Conservation (phyloP, 2,797 vertebrate genomes). For the Alauda arvensis region DNA sequence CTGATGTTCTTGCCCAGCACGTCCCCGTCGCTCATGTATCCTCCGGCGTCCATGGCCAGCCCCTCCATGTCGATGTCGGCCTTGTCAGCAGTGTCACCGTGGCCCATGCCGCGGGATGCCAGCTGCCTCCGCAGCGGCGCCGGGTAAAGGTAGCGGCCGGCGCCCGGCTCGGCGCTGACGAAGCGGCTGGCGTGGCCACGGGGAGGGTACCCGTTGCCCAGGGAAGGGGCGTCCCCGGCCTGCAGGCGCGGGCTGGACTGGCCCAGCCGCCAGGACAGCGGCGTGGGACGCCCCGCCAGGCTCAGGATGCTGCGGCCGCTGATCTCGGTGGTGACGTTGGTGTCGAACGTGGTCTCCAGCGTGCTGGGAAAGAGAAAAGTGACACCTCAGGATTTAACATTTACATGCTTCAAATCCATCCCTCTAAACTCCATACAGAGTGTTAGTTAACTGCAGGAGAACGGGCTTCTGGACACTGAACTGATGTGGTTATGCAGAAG, state of each 20-base stretch:
- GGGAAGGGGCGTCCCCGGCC: slow-evolving; percentile 82
- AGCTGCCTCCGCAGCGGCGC: slow-evolving; percentile 86
- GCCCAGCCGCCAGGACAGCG: slow-evolving; percentile 82
- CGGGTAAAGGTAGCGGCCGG: slow-evolving; percentile 84
- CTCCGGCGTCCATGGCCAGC: slow-evolving; percentile 84
- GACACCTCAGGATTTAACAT: not conserved
- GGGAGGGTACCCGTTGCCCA: slow-evolving; percentile 79
- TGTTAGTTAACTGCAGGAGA: too few species aligned
- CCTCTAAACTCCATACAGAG: too few species aligned
- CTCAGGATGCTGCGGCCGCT: slow-evolving; percentile 87
- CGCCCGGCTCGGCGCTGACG: slow-evolving; percentile 66
- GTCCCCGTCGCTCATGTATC: slow-evolving; percentile 96
- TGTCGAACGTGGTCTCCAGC: slow-evolving; percentile 91
- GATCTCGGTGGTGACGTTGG: slow-evolving; percentile 81
- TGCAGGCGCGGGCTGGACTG: slow-evolving; percentile 85
- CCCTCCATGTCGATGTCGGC: slow-evolving; percentile 79
- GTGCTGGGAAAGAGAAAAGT: slow-evolving; percentile 70
- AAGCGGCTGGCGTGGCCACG: slow-evolving; percentile 76
- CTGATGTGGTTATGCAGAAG: too few species aligned
- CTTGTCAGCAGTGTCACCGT: slow-evolving; percentile 74
- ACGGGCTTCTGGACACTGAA: too few species aligned
- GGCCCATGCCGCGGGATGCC: slow-evolving; percentile 74
- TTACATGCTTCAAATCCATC: too few species aligned
- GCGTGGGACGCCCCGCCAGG: slow-evolving; percentile 73
- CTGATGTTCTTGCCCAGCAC: slow-evolving; percentile 90